Evolutionary conservation across 2,797 vertebrate genomes (phyloP).

Genomic region (Neostethus bicornis): DNA sequence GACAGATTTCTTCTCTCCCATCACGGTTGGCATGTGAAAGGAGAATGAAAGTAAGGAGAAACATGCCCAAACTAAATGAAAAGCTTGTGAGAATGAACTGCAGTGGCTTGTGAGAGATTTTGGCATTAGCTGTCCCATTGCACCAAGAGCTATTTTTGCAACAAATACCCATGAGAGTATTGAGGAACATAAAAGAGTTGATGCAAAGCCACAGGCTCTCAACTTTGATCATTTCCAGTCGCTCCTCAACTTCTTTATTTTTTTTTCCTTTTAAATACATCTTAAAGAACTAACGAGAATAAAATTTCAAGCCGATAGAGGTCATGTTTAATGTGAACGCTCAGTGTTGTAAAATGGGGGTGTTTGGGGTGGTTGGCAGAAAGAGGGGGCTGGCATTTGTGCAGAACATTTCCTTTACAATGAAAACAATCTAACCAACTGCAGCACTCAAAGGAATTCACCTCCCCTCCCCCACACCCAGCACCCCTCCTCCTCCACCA

Average conservation of each 20-base stretch:
- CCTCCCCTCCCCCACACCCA: conserved; percentile 79
- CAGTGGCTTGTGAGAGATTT: conserved; percentile 73
- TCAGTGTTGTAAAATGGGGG: conserved; percentile 48
- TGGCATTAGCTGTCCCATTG: conserved; percentile 77
- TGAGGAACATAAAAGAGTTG: conserved; percentile 63
- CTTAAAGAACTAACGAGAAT: conserved; percentile 60
- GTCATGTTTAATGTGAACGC: conserved; percentile 71
- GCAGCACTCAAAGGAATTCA: conserved; percentile 85
- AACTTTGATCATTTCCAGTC: conserved; percentile 71
- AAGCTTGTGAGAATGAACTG: conserved; percentile 70
- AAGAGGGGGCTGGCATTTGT: conserved; percentile 70
- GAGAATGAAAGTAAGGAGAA: conserved; percentile 51
- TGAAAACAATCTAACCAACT: conserved; percentile 86
- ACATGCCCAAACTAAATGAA: conserved; percentile 64
- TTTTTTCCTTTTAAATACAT: conserved; percentile 38
- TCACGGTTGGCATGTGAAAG: conserved; percentile 41
- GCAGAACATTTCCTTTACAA: conserved; percentile 87
- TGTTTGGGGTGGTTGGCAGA: conserved; percentile 31
- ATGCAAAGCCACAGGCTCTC: conserved; percentile 67
- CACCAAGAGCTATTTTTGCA: conserved; percentile 80
- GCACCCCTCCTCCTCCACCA: conserved; percentile 68
- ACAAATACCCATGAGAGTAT: conserved; percentile 72
- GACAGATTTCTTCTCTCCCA: conserved; percentile 64
- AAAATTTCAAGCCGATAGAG: conserved; percentile 62
- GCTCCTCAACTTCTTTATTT: conserved; percentile 43